Evolutionary conservation across 1,140 invertebrate genomes (phyloP), one percentile per base, ranked within the genome.

Genomic region (Caenorhabditis inopinata): DNA sequence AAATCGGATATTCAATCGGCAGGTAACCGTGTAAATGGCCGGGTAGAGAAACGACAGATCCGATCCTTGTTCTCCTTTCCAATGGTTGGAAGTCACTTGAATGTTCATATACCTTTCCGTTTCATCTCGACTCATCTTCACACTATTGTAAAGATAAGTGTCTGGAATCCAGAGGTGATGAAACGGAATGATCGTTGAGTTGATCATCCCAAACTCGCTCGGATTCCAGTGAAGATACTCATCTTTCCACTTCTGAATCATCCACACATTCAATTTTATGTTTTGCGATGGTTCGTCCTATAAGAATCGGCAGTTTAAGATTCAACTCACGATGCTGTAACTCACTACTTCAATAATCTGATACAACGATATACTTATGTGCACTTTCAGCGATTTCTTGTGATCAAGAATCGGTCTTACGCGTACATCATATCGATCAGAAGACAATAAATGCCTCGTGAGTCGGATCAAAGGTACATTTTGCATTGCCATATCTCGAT

Each of bases 51-150:
- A 87, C 1, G 85, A 85, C 29, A 87, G 85, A 9, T 84, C 51
- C 5, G 86, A 80, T 48, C 87, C 86, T 35, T 83, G 81, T 77
- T 82, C 38, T 16, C 87, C 85, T 46, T 87, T 83, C 85, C 85
- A 85, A 58, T 83, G 84, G 0, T 79, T 73, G 0, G 85, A 76
- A 45, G 86, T 83, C 7, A 84, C 87, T 23, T 84, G 73, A 23
- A 87, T 85, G 76, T 87, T 87, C 87, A 87, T 87, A 58, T 87
- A 88, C 73, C 86, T 47, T 75, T 87, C 86, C 18, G 86, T 87
- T 75, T 88, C 86, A 49, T 87, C 86, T 27, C 86, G 38, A 74
- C 80, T 83, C 86, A 87, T 87, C 68, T 86, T 86, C 16, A 87
- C 86, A 62, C 85, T 85, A 51, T 86, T 86, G 82, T 86, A 86